Evolutionary conservation across 1,140 invertebrate genomes (phyloP).

Genomic region (Lordiphosa clarofinis): DNA sequence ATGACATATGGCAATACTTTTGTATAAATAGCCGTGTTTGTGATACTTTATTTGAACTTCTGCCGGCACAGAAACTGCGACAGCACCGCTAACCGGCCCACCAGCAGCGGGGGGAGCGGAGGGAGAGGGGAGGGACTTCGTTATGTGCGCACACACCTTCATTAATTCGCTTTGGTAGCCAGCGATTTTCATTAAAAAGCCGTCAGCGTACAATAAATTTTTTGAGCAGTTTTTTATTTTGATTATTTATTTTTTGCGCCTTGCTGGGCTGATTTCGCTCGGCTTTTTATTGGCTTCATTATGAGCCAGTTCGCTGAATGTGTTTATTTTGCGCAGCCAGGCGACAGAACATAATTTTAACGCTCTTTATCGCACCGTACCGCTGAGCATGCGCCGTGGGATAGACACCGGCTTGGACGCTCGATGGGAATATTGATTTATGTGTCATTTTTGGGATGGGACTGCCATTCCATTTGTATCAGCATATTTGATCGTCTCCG

Average conservation of each 20-base stretch:
- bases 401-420: constrained; percentile 22
- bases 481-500: constrained; percentile 34
- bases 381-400: constrained; percentile 54
- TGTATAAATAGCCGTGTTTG: constrained; percentile 23
- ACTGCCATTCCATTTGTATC: constrained; percentile 25
- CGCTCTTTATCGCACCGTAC: constrained; percentile 68
- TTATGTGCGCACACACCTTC: constrained; percentile 61
- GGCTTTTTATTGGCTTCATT: constrained; percentile 66
- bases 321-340: constrained; percentile 66
- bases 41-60: constrained; percentile 54
- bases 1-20: constrained; percentile 37
- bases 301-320: constrained; percentile 57
- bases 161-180: constrained; percentile 75
- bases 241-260: constrained; percentile 54
- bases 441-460: constrained; percentile 23
- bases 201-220: constrained; percentile 77
- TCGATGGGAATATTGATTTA: constrained; percentile 65
- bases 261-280: constrained; percentile 56
- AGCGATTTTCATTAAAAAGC: constrained; percentile 76
- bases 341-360: constrained; percentile 75
- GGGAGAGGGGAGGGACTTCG: constrained; percentile 24
- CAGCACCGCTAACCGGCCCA: not conserved
- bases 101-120: not conserved
- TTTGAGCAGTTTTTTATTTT: constrained; percentile 43
- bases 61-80: constrained; percentile 44